Base-by-base conservation (phyloP, 1,140 invertebrate genomes). In the Drosophila lowei region DNA sequence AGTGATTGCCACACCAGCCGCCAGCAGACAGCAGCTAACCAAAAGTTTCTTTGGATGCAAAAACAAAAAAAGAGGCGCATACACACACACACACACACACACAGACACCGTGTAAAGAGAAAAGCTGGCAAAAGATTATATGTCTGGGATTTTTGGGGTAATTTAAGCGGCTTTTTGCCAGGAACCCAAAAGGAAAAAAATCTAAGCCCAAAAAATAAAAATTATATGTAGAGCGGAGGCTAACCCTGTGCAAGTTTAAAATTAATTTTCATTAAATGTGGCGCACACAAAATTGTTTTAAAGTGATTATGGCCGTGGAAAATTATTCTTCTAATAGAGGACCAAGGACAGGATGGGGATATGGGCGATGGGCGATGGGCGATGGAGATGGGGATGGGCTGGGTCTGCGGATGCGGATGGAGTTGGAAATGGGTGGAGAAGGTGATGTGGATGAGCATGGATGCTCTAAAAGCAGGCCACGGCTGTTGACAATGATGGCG, bases 241-340 rank as follows among this genome's bases (percentile, higher is more conserved):
- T 73, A 74, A 67, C 50, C 66, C 56, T 56, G 61, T 70, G 72
- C 66, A 79, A 79, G 62, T 77, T 73, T 77, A 58, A 77, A 77
- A 81, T 83, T 81, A 81, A 83, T 81, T 81, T 81, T 74, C 70
- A 81, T 83, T 81, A 83, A 83, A 73, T 74, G 68, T 64, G 70
- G 70, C 79, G 59, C 70, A 77, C 74, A 73, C 73, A 72, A 83
- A 83, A 83, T 81, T 83, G 79, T 83, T 83, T 83, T 77, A 81
- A 83, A 83, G 79, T 81, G 79, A 81, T 83, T 83, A 81, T 77
- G 75, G 66, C 67, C 64, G 63, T 72, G 54, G 57, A 71, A 77
- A 77, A 77, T 77, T 77, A 76, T 77, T 59, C 66, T 59, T 63
- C 75, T 77, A 77, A 77, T 77, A 59, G 66, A 62, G 54, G 42